Evolutionary conservation across 2,888 invertebrate genomes (phyloP).

Genomic region (Cactoblastis cactorum): DNA sequence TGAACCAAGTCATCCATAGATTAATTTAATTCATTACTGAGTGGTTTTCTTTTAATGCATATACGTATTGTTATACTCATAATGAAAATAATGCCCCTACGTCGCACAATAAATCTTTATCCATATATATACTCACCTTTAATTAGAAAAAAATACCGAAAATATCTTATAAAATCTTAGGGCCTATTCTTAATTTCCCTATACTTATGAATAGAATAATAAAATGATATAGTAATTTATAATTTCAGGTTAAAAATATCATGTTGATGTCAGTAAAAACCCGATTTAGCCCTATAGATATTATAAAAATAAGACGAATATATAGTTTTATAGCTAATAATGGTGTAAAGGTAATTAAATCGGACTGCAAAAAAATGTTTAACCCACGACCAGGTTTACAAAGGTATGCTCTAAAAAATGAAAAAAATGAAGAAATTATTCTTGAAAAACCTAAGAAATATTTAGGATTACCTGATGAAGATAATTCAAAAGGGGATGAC

Average conservation of each 20-base stretch:
- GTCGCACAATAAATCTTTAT: no score
- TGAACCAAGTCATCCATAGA: no score
- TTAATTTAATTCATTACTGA: no score
- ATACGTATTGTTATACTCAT: no score
- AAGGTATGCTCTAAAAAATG: background rate
- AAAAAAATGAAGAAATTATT: background rate
- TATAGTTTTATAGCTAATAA: background rate
- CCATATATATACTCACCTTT: no score
- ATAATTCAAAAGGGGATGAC: background rate
- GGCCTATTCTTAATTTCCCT: no score
- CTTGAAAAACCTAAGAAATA: background rate
- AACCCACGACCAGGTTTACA: background rate
- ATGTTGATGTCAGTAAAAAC: background rate
- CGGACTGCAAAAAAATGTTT: background rate
- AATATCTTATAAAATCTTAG: no score
- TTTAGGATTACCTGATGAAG: background rate
- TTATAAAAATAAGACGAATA: background rate
- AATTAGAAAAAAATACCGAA: no score
- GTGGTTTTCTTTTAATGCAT: no score
- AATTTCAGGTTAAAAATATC: background rate
- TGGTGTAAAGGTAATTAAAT: background rate
- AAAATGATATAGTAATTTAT: background rate
- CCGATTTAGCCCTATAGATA: background rate
- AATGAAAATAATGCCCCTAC: no score
- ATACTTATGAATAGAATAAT: no score